These are phyloP conservation scores for Zenarchopterus dispar DNA, from an alignment of 2,797 vertebrate genomes.

Conservation along the genomic window DNA sequence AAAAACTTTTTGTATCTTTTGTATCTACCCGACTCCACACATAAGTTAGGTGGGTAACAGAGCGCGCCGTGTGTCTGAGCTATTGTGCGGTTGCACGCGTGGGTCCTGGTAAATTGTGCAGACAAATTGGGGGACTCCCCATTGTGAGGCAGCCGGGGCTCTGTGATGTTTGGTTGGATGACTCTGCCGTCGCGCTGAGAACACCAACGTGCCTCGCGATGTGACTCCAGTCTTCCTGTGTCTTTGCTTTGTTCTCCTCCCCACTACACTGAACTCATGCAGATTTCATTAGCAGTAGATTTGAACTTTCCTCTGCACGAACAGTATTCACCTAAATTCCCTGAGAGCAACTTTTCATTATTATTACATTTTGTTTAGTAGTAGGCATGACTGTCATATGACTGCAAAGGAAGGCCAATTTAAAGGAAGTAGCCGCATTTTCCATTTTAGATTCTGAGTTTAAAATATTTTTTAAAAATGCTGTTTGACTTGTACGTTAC, in stretches of 20 bases:
- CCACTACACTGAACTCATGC: background rate
- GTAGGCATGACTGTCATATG: too few relatives aligned
- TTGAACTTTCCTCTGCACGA: background rate
- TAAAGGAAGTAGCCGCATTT: too few relatives aligned
- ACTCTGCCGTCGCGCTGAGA: slow-evolving; percentile 20
- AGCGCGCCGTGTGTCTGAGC: slow-evolving; percentile 3
- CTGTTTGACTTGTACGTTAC: too few relatives aligned
- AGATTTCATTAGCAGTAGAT: background rate
- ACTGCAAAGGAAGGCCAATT: too few relatives aligned
- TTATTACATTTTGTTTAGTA: too few relatives aligned
- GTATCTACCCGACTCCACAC: background rate
- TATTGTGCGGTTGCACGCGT: slow-evolving; percentile 9
- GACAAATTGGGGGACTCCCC: slow-evolving; percentile 33
- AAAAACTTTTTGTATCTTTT: background rate
- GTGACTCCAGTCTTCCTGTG: slow-evolving; percentile 9
- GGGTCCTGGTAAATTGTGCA: slow-evolving; percentile 9
- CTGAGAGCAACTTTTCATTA: too few relatives aligned
- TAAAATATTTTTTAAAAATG: too few relatives aligned
- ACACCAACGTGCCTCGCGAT: slow-evolving; percentile 31
- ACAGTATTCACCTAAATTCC: background rate
- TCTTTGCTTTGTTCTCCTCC: slow-evolving; percentile 7
- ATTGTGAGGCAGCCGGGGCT: slow-evolving; percentile 13
- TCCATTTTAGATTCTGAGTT: too few relatives aligned
- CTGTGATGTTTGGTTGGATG: slow-evolving; percentile 25
- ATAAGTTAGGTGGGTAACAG: slow-evolving; percentile 1